Evolutionary conservation across 2,113 vertebrate genomes (phyloP), one percentile per base, ranked within the genome.

Genomic region (Urocolius indicus): DNA sequence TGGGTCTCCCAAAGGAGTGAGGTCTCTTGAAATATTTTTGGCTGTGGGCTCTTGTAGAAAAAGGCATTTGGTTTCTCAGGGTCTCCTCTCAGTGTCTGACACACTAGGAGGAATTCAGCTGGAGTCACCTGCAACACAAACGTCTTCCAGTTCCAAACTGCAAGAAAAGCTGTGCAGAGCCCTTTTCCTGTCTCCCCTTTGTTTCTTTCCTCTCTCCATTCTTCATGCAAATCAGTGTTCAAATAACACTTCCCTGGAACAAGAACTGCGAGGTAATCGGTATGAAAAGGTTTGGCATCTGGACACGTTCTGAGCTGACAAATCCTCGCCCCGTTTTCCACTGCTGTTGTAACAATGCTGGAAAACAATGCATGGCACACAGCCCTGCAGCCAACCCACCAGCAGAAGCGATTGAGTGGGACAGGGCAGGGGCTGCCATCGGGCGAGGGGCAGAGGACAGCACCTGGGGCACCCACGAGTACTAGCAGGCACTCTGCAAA

Each of bases 201-300:
- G 20, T 73, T 93, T 88, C 79, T 97, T 94, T 90, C 92, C 92
- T 88, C 58, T 72, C n/a, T 52, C 84, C 73, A 95, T 95, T 95
- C 92, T 96, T 94, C 11, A 3, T 21, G 54, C 81, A 57, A 87
- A 93, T 74, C 84, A 82, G 62, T 18, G 82, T 72, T 94, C 30
- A 1, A 65, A 57, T 14, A 91, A 63, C 67, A 91, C 69, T 94
- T 90, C 78, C 82, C 46, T 45, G 83, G 74, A 68, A 93, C 71
- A 48, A 63, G 69, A 73, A 38, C 52, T 49, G 68, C 45, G 51
- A 90, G 63, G 83, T 79, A 88, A 76, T 24, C 0, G 1, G 45
- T 46, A 61, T 34, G 62, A 92, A 92, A 88, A 71, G 75, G 12
- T 75, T 45, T 83, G 86, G 83, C 86, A 82, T 18, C 18, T 77